phyloP scores from a whole-genome alignment of 2,113 vertebrate genomes.

The cattle (Bos taurus) region DNA sequence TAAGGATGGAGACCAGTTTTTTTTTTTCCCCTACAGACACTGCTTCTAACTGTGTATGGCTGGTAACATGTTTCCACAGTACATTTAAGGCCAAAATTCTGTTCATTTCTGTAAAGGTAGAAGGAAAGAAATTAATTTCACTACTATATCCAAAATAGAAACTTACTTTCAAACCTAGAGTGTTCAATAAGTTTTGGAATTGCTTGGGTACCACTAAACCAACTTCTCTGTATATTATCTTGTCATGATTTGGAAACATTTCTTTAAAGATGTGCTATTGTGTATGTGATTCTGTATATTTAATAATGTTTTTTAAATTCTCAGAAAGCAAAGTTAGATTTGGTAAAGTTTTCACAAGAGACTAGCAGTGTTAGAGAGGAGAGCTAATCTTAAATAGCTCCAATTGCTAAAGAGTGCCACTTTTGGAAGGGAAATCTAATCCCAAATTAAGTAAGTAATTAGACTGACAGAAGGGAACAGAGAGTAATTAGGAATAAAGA shows the following conservation, averaged over 20 bases:
- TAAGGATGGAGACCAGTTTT: neutral
- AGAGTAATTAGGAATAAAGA: neutral
- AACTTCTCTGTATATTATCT: neutral
- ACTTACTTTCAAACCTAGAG: neutral
- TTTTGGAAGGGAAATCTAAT: neutral
- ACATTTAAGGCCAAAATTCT: neutral
- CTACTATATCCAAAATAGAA: neutral
- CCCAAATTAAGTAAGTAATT: constrained; percentile 20
- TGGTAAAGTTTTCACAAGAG: neutral
- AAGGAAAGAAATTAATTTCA: neutral
- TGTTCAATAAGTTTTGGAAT: neutral
- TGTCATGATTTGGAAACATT: neutral
- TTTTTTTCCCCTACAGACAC: neutral
- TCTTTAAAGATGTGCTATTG: neutral
- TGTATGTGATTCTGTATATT: neutral
- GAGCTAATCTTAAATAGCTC: neutral
- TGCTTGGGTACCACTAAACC: neutral
- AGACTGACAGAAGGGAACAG: neutral
- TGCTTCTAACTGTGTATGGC: neutral
- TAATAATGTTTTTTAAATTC: neutral
- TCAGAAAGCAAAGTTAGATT: neutral
- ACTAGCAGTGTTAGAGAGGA: neutral
- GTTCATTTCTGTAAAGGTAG: neutral
- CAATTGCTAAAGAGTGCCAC: neutral
- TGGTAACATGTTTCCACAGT: neutral